These are phyloP conservation scores for Heterotis niloticus DNA, from an alignment of 2,113 vertebrate genomes.

Conservation along the genomic window DNA sequence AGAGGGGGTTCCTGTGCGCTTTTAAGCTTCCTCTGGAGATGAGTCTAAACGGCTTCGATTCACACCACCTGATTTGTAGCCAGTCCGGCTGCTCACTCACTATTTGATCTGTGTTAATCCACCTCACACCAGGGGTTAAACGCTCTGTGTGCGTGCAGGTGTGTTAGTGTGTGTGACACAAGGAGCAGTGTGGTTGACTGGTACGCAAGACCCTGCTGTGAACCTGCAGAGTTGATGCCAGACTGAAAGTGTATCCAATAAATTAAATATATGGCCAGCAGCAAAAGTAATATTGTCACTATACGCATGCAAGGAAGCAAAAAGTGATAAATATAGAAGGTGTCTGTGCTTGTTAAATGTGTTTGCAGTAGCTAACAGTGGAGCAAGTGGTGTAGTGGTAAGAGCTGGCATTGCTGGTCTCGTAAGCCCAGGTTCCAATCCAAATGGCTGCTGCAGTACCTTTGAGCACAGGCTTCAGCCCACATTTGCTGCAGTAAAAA, in stretches of 20 bases:
- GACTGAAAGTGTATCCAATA: not conserved
- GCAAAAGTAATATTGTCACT: too few species aligned
- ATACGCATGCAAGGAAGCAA: too few species aligned
- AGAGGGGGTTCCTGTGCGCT: constrained; percentile 59
- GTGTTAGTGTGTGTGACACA: not conserved
- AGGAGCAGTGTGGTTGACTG: not conserved
- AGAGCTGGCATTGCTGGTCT: too few species aligned
- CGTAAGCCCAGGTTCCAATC: too few species aligned
- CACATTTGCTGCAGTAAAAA: too few species aligned
- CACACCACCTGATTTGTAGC: constrained; percentile 31
- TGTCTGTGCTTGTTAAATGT: too few species aligned
- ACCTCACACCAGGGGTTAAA: not conserved
- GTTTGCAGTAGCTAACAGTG: too few species aligned
- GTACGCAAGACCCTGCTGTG: too few species aligned
- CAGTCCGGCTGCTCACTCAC: not conserved
- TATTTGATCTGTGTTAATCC: not conserved
- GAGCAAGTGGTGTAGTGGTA: too few species aligned
- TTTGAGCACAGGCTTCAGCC: too few species aligned
- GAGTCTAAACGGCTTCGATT: constrained; percentile 58
- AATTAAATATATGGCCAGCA: not conserved
- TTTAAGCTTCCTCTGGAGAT: constrained; percentile 62
- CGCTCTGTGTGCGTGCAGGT: not conserved
- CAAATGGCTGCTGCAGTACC: too few species aligned
- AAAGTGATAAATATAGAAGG: too few species aligned
- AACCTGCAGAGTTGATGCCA: not conserved